Evolutionary conservation across 2,113 vertebrate species (phyloP).

Genomic region (Sander vitreus): DNA sequence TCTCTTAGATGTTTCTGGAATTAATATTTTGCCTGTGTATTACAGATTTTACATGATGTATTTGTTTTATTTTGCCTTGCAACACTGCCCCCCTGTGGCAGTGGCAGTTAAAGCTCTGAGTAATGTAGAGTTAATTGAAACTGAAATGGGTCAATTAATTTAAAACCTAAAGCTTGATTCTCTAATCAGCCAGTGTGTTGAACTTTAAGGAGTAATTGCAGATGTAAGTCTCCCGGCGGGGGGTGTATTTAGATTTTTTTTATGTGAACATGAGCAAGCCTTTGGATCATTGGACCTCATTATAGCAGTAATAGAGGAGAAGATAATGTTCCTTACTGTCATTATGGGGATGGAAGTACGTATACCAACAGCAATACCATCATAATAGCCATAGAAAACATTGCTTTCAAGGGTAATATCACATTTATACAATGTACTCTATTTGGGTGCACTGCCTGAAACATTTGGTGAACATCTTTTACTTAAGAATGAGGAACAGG

Average conservation of each 20-base stretch:
- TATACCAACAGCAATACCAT: constrained; percentile 20
- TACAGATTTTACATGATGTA: background rate
- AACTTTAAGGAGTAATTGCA: constrained; percentile 33
- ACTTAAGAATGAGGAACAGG: background rate
- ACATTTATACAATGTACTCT: constrained; percentile 33
- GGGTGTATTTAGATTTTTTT: constrained; percentile 27
- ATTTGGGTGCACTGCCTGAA: constrained; percentile 7
- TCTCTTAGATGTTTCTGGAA: background rate
- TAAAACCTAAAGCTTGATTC: constrained; percentile 24
- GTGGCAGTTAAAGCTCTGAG: constrained; percentile 50
- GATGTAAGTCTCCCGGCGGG: background rate
- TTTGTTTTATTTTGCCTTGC: constrained; percentile 24
- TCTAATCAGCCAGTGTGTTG: constrained; percentile 24
- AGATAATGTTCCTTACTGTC: constrained; percentile 48
- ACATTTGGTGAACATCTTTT: background rate
- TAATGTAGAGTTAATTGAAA: constrained; percentile 16
- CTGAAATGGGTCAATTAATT: constrained; percentile 35
- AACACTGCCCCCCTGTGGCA: constrained; percentile 61
- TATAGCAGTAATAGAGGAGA: constrained; percentile 42
- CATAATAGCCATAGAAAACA: constrained; percentile 11
- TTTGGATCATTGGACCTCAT: constrained; percentile 32
- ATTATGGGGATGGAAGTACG: constrained; percentile 40
- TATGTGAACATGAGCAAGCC: constrained; percentile 19
- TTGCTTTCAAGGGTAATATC: constrained; percentile 47
- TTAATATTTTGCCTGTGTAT: background rate